Evolutionary conservation across 2,113 vertebrate species (phyloP), one percentile per base, ranked within the genome.

Genomic region (Dendrocopos noguchii): DNA sequence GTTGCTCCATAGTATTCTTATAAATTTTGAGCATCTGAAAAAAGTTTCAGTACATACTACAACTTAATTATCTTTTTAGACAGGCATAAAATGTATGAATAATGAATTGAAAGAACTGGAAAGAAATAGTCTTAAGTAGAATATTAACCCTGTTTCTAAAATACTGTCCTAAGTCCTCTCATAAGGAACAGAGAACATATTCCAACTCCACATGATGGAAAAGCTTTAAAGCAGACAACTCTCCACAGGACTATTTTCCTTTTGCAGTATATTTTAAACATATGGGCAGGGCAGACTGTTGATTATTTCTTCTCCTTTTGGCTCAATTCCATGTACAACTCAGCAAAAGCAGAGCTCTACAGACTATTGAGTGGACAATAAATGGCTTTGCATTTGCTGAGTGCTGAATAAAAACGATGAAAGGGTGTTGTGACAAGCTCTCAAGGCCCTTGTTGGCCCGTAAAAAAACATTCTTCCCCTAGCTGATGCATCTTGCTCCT

Each of bases 301-400:
- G 94, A 95, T 96, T 96, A 94, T 96, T 94, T 93, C 73, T 94
- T 94, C 87, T 96, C 76, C 70, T 91, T 94, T 94, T 96, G 96
- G 95, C 93, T 93, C 82, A 36, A 61, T 85, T 94, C 91, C 93
- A 94, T 0, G 0, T 63, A 81, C 80, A 91, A 66, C 91, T 95
- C 96, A 96, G 91, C 90, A 93, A 93, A 93, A 79, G 59, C 79
- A 72, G 85, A 90, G 80, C 91, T 81, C 52, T 78, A n/a, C 65
- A 91, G 85, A 68, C 90, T 88, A 65, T 80, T 96, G 84, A 84
- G 3, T 63, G 77, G 85, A 94, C 91, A 84, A 78, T 83, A 90
- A 94, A 94, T 90, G 87, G 87, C 85, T 93, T 70, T 88, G 76
- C 82, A 61, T 90, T 95, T 93, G 73, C 90, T 95, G 85, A 95